phyloP scores from a whole-genome alignment of 2,113 vertebrate species.

The Piaya cayana region DNA sequence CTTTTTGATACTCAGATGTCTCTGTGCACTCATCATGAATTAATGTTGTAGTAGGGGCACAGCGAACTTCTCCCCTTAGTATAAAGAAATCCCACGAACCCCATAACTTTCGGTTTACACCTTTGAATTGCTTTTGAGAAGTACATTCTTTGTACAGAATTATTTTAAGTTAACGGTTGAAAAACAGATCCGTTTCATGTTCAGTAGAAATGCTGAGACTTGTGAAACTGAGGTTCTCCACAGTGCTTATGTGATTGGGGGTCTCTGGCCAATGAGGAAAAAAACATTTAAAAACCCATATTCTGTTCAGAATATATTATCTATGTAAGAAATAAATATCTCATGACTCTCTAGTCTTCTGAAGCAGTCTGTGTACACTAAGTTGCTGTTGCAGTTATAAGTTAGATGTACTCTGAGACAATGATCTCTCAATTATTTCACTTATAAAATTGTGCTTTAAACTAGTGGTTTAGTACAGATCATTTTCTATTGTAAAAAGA shows the following conservation, averaged over 20 bases:
- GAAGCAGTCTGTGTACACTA: background rate
- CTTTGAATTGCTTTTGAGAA: background rate
- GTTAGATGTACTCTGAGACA: background rate
- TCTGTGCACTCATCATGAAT: background rate
- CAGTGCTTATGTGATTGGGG: background rate
- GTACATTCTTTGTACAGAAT: background rate
- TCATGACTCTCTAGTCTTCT: background rate
- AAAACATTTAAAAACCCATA: fast-evolving
- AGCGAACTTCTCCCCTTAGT: background rate
- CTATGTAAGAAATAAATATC: background rate
- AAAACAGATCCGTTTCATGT: background rate
- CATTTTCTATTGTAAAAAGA: background rate
- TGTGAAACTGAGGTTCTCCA: background rate
- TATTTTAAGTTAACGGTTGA: fast-evolving
- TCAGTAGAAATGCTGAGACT: background rate
- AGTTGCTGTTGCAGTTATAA: background rate
- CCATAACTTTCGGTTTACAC: background rate
- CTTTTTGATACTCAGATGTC: background rate
- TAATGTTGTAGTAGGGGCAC: background rate
- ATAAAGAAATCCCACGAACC: background rate
- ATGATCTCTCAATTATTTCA: background rate
- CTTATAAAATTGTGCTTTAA: background rate
- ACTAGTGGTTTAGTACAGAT: background rate
- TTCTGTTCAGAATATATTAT: background rate
- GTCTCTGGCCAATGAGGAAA: background rate